Conservation (phyloP, 2,888 invertebrate genomes). For the Xestia xanthographa region DNA sequence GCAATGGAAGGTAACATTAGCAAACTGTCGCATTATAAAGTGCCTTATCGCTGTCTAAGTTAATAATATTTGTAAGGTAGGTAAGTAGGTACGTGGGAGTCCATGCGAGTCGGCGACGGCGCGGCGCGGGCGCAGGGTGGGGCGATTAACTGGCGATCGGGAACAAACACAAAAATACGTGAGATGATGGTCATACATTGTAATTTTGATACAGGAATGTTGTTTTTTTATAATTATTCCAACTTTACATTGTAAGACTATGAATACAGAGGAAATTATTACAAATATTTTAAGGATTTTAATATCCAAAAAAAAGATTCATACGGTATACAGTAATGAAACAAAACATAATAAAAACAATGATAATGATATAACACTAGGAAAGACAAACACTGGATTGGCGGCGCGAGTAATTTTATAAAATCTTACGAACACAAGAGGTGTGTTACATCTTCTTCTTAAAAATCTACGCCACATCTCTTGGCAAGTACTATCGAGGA, state of each 20-base stretch:
- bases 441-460: neutral
- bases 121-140: slow-evolving; percentile 61
- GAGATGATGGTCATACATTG: slow-evolving; percentile 50
- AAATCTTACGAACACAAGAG: neutral
- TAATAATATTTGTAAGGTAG: slow-evolving; percentile 49
- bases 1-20: slow-evolving; percentile 47
- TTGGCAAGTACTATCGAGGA: no score
- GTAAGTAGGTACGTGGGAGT: slow-evolving; percentile 65
- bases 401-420: slow-evolving; percentile 50
- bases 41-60: slow-evolving; percentile 47
- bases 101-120: slow-evolving; percentile 62
- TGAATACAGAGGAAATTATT: neutral
- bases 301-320: neutral
- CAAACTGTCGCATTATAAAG: slow-evolving; percentile 30
- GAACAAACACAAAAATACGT: slow-evolving; percentile 68
- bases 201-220: slow-evolving; percentile 41
- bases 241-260: neutral
- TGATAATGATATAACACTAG: slow-evolving; percentile 37
- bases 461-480: neutral
- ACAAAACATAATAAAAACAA: slow-evolving; percentile 40
- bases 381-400: slow-evolving; percentile 34
- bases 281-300: neutral
- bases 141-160: slow-evolving; percentile 69
- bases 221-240: slow-evolving; percentile 15
- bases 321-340: slow-evolving; percentile 23